Evolutionary conservation across 2,797 vertebrate species (phyloP).

Genomic region (Clamator glandarius): DNA sequence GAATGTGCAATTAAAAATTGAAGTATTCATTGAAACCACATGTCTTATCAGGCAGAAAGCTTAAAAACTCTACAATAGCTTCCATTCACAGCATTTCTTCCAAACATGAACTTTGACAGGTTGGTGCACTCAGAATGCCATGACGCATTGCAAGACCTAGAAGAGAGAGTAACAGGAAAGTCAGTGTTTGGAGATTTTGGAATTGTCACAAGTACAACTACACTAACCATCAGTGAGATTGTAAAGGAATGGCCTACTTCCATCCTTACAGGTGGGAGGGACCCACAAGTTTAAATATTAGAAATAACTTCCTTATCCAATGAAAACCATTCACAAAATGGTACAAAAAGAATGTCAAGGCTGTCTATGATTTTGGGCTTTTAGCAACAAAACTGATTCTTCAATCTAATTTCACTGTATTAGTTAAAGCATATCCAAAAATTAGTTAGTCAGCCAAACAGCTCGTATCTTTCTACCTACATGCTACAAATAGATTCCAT

Average conservation of each 20-base stretch:
- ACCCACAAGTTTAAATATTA: background rate
- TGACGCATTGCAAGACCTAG: slow-evolving; percentile 87
- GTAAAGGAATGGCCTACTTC: background rate
- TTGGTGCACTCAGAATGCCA: slow-evolving; percentile 81
- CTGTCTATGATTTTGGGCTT: background rate
- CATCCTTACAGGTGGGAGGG: background rate
- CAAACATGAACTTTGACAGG: slow-evolving; percentile 41
- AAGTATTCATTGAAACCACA: slow-evolving; percentile 8
- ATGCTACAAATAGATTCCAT: background rate
- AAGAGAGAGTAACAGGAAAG: background rate
- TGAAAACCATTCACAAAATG: background rate
- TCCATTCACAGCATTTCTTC: slow-evolving; percentile 47
- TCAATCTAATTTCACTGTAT: background rate
- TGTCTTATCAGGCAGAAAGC: slow-evolving; percentile 25
- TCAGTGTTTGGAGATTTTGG: background rate
- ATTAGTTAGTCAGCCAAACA: background rate
- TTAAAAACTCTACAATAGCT: background rate
- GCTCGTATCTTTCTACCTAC: background rate
- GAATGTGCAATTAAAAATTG: background rate
- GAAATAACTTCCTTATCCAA: background rate
- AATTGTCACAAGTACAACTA: background rate
- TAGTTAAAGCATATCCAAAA: background rate
- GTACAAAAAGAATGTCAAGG: background rate
- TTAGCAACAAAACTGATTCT: background rate
- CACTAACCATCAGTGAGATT: background rate